Evolutionary conservation across 2,888 invertebrate genomes (phyloP).

Genomic region (Sminthurinus aureus): DNA sequence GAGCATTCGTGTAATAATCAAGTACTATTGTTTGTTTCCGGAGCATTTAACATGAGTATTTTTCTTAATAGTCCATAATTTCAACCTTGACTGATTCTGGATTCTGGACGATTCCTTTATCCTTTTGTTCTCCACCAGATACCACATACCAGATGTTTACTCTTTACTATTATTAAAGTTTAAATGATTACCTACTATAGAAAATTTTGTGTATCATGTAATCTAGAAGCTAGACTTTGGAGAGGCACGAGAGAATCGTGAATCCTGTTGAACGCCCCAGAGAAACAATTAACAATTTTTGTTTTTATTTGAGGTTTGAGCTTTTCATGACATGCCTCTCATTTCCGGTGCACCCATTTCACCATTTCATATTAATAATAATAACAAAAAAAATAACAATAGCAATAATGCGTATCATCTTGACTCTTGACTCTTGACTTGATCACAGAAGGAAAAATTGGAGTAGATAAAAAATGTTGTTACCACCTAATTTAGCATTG

Average conservation of each 20-base stretch:
- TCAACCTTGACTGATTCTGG: too few species aligned
- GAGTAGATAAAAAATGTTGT: constrained; percentile 5
- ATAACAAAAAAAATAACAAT: too few species aligned
- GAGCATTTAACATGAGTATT: too few species aligned
- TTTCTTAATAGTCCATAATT: too few species aligned
- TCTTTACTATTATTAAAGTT: background rate
- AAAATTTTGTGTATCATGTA: too few species aligned
- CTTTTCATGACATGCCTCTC: constrained; percentile 37
- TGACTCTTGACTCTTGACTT: background rate
- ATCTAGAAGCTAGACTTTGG: too few species aligned
- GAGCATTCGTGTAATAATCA: too few species aligned
- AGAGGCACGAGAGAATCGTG: background rate
- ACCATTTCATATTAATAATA: constrained; percentile 22
- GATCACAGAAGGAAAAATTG: background rate
- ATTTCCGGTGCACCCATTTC: constrained; percentile 39
- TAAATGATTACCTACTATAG: background rate
- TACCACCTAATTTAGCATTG: constrained; percentile 31
- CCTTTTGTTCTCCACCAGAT: too few species aligned
- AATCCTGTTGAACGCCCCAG: constrained; percentile 18
- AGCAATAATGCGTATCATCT: background rate
- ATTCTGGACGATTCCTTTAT: too few species aligned
- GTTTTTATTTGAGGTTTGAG: constrained; percentile 39
- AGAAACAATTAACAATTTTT: constrained; percentile 47
- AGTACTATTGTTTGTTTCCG: too few species aligned
- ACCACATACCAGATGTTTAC: too few species aligned